Percentiles rank a stretch among this genome's conserved stretches.
phyloP scores from a whole-genome alignment of 2,797 vertebrate genomes.

The Vireo griseus region DNA sequence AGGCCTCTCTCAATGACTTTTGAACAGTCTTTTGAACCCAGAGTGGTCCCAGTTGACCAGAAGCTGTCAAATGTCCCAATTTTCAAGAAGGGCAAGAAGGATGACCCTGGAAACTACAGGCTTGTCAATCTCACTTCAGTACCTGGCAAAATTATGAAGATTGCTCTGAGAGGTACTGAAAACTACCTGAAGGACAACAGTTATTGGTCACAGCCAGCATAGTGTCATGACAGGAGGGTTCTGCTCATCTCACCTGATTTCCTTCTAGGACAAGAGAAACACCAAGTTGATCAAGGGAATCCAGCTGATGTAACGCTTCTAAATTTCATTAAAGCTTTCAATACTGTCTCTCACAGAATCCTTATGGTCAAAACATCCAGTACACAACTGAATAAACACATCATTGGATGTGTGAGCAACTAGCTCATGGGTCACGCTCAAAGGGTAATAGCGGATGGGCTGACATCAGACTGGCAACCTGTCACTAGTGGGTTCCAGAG shows the following conservation, averaged over 20 bases:
- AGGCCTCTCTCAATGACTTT: neutral
- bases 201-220: neutral
- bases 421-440: neutral
- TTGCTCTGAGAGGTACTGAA: neutral
- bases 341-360: neutral
- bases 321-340: neutral
- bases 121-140: neutral
- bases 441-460: neutral
- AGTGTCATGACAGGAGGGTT: neutral
- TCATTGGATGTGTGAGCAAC: neutral
- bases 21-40: neutral
- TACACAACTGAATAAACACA: too few relatives aligned
- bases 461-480: neutral
- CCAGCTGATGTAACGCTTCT: too few relatives aligned
- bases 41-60: neutral
- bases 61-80: neutral
- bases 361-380: neutral
- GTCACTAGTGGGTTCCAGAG: neutral
- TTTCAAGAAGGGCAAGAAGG: neutral
- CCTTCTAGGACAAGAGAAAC: neutral
- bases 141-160: neutral
- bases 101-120: neutral
- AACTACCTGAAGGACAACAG: neutral
- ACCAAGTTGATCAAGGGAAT: neutral
- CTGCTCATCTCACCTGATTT: neutral